Conservation (phyloP, 2,113 vertebrate species). For the Heterotilapia buettikoferi region DNA sequence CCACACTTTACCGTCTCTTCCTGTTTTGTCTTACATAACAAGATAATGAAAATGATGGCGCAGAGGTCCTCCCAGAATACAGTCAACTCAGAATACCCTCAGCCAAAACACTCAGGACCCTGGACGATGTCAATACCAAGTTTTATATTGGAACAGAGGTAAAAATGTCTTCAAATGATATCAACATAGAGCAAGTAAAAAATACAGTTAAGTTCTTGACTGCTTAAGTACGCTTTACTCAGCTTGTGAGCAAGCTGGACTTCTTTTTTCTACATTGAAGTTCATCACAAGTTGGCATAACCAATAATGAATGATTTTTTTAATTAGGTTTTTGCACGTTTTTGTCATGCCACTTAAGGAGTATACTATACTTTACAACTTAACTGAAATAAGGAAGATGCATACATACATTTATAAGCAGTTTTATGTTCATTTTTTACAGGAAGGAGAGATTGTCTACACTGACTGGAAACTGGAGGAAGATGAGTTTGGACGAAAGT, state of each 20-base stretch:
- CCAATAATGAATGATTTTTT: background rate
- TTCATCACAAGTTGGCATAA: background rate
- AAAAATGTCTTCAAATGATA: background rate
- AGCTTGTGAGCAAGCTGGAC: background rate
- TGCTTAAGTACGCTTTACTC: background rate
- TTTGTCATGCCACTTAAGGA: background rate
- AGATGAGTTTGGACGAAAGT: constrained; percentile 62
- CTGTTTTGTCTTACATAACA: constrained; percentile 57
- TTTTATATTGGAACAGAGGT: constrained; percentile 87
- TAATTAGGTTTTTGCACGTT: background rate
- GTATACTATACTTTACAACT: background rate
- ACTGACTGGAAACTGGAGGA: constrained; percentile 79
- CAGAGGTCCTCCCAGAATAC: constrained; percentile 39
- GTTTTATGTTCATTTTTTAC: background rate
- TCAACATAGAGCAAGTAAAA: background rate
- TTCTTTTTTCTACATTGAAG: background rate
- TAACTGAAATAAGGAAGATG: background rate
- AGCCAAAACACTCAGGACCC: constrained; percentile 51
- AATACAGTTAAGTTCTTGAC: background rate
- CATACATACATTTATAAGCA: background rate
- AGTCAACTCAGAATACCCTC: constrained; percentile 57
- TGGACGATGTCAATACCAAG: constrained; percentile 75
- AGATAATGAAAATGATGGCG: background rate
- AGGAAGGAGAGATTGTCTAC: constrained; percentile 83
- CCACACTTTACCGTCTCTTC: background rate